Evolutionary conservation across 2,113 vertebrate species (phyloP).

Genomic region (Capreolus pygargus): DNA sequence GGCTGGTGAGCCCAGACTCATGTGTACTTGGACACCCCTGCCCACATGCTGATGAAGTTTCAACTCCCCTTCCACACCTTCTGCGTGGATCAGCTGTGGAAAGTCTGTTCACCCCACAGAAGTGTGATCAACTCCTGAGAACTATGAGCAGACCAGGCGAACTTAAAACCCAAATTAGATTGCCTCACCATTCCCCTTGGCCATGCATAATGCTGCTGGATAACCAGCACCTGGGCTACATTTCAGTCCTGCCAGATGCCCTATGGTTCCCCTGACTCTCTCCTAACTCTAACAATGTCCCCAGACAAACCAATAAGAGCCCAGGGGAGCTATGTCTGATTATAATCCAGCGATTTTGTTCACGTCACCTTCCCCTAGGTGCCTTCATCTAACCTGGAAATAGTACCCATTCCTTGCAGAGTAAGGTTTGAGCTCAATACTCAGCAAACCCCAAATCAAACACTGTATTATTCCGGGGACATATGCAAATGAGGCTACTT

Average conservation of each 20-base stretch:
- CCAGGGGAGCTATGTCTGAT: not conserved
- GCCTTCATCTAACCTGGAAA: not conserved
- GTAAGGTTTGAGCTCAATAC: not conserved
- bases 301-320: not conserved
- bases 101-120: not conserved
- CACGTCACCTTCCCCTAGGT: not conserved
- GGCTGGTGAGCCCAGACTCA: not conserved
- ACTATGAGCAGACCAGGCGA: not conserved
- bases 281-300: not conserved
- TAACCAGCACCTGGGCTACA: not conserved
- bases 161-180: not conserved
- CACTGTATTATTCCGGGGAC: not conserved
- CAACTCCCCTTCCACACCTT: not conserved
- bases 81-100: not conserved
- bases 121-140: not conserved
- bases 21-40: not conserved
- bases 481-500: no score
- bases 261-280: not conserved
- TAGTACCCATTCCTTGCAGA: not conserved
- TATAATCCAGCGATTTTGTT: no score
- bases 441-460: not conserved
- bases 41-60: not conserved
- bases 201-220: not conserved
- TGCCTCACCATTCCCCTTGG: not conserved
- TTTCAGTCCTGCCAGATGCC: not conserved